Evolutionary conservation across 2,888 invertebrate species (phyloP).

Genomic region (Drosophila paucipuncta): DNA sequence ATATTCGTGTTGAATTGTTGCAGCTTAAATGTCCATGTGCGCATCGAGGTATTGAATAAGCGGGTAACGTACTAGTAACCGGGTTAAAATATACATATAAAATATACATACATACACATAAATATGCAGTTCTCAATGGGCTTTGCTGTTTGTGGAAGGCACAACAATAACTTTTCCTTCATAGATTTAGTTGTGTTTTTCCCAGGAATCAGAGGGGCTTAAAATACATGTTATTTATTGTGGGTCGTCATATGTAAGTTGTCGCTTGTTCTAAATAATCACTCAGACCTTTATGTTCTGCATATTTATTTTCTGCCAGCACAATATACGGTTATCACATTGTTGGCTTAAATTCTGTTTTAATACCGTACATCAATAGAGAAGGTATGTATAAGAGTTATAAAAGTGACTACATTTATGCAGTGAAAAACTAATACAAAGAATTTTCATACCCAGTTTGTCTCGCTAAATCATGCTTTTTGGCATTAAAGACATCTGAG

Average conservation of each 20-base stretch:
- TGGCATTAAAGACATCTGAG: background rate
- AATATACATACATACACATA: background rate
- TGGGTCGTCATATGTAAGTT: background rate
- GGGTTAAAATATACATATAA: conserved; percentile 54
- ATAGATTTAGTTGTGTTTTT: conserved; percentile 26
- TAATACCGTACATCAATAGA: background rate
- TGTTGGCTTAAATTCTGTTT: background rate
- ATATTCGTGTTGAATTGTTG: conserved; percentile 45
- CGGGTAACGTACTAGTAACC: conserved; percentile 48
- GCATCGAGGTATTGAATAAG: conserved; percentile 53
- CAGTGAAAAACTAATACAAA: background rate
- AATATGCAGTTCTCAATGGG: conserved; percentile 2
- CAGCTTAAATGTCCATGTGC: conserved; percentile 31
- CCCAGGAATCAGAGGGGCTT: background rate
- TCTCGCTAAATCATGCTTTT: background rate
- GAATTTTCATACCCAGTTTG: background rate
- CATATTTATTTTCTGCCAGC: background rate
- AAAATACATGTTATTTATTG: conserved; percentile 28
- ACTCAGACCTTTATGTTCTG: conserved; percentile 1
- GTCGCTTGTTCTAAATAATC: background rate
- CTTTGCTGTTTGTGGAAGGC: conserved; percentile 20
- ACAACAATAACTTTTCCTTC: conserved; percentile 26
- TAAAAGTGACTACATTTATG: background rate
- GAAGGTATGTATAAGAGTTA: too few relatives aligned
- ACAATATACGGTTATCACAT: background rate